A percentile compares a stretch with the other conserved stretches of the same genome.
phyloP scores from a whole-genome alignment of 2,888 invertebrate genomes.

The Selenia dentaria region DNA sequence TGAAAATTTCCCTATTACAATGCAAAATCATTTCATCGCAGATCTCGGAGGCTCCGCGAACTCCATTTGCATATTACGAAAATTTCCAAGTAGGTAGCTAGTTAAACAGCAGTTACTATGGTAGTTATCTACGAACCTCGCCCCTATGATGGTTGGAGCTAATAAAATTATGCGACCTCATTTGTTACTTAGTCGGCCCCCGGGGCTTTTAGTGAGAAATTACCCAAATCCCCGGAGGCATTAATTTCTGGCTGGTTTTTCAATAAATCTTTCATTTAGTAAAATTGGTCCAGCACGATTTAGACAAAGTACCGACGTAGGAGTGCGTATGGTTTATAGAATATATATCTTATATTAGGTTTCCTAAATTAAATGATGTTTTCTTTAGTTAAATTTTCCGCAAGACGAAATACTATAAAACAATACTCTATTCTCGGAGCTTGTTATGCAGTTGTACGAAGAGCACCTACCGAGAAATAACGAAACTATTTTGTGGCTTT shows the following conservation, averaged over 20 bases:
- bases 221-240: slow-evolving; percentile 52
- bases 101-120: slow-evolving; percentile 16
- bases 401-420: too few relatives aligned
- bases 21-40: slow-evolving; percentile 12
- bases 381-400: too few relatives aligned
- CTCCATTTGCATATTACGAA: slow-evolving; percentile 43
- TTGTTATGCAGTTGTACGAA: too few relatives aligned
- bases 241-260: slow-evolving; percentile 52
- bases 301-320: too few relatives aligned
- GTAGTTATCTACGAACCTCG: slow-evolving; percentile 5
- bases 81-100: slow-evolving; percentile 37
- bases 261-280: slow-evolving; percentile 58
- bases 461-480: too few relatives aligned
- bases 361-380: too few relatives aligned
- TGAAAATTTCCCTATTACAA: slow-evolving; percentile 6
- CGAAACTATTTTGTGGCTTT: too few relatives aligned
- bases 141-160: slow-evolving; percentile 38
- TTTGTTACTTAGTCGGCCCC: slow-evolving; percentile 52
- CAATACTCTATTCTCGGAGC: too few relatives aligned
- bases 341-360: too few relatives aligned
- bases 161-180: slow-evolving; percentile 66
- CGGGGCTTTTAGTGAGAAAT: slow-evolving; percentile 55
- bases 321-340: too few relatives aligned
- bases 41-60: slow-evolving; percentile 8
- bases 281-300: slow-evolving; percentile 51